phyloP scores from a whole-genome alignment of 2,113 vertebrate species.

The Halichoerus grypus region DNA sequence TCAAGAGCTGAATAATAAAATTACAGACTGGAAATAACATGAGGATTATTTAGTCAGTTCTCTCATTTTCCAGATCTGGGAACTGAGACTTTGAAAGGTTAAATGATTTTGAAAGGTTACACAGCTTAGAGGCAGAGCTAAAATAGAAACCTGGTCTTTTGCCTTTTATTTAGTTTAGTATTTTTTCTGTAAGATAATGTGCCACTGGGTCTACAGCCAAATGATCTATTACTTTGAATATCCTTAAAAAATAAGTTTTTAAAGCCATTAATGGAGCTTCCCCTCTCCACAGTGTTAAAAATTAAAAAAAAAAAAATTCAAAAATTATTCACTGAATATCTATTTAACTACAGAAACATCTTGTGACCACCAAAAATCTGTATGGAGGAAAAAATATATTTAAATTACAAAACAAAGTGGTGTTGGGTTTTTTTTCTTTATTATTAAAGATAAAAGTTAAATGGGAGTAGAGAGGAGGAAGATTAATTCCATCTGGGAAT shows the following conservation, averaged over 20 bases:
- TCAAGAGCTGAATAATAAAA: conserved; percentile 52
- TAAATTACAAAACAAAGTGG: neutral
- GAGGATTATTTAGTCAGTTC: conserved; percentile 13
- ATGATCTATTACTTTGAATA: neutral
- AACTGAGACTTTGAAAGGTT: conserved; percentile 41
- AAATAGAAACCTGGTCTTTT: conserved; percentile 29
- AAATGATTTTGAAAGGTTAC: conserved; percentile 56
- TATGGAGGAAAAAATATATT: neutral
- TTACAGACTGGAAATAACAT: conserved; percentile 20
- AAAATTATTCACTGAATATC: neutral
- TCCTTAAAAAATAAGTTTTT: neutral
- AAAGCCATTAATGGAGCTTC: neutral
- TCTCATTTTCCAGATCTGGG: conserved; percentile 41
- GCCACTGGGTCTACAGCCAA: neutral
- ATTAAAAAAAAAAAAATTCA: neutral
- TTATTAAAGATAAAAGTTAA: neutral
- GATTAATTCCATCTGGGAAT: neutral
- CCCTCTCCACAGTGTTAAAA: neutral
- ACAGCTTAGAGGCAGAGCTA: conserved; percentile 3
- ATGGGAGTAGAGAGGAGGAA: neutral
- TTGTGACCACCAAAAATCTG: neutral
- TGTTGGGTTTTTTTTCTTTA: neutral
- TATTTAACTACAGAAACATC: conserved; percentile 7
- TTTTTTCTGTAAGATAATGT: conserved; percentile 53
- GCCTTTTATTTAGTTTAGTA: conserved; percentile 47